Conservation (phyloP, 1,140 invertebrate species). For the Bombyx mori region ASM3026992v2 NC_085121.1:11841501-11842000, state of each 20-base stretch:
- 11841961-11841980: constrained; percentile 88
- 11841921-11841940: constrained; percentile 70
- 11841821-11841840: no score
- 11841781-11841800: no score
- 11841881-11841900: constrained; percentile 71
- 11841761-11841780: not conserved
- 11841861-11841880: constrained; percentile 65
- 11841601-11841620: constrained; percentile 28
- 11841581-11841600: constrained; percentile 34
- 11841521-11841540: constrained; percentile 67
- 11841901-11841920: constrained; percentile 66
- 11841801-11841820: no score
- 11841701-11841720: constrained; percentile 28
- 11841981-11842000: constrained; percentile 86
- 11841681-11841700: constrained; percentile 1
- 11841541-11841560: constrained; percentile 70
- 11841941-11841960: constrained; percentile 70
- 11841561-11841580: constrained; percentile 47
- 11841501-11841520: constrained; percentile 61
- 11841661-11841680: no score
- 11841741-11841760: constrained; percentile 60
- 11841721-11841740: constrained; percentile 47
- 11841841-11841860: constrained; percentile 4
- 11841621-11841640: not conserved
- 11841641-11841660: no score